Base-by-base conservation (phyloP, 23 tunicate species). In the Styela plicata region DNA sequence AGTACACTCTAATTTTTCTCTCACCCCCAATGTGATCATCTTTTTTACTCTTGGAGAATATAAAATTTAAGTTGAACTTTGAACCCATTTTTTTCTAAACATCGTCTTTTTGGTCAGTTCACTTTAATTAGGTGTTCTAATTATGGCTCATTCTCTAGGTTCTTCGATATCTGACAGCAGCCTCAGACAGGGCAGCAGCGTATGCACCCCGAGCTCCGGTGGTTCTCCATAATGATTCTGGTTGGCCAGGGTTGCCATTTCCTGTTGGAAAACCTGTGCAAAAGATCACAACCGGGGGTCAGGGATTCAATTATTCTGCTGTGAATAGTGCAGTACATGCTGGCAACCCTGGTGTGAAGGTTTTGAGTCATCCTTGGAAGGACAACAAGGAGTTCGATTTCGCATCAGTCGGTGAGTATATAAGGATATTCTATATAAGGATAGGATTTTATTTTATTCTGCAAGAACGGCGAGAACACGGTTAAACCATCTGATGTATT, bases 151-250 rank as follows among this genome's bases (percentile, higher is more conserved):
- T 31, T 71, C 17, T 31, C 17, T 17, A 71, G 77, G 34, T 30
- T 33, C 32, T 71, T 33, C 77, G 34, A 16, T 71, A 71, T 71
- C 36, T 71, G 34, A 71, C 37, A 71, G 77, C 77, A 17, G 77
- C 77, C 3, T 71, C 77, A 32, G 77, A 71, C 17, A 33, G 77
- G 5, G 34, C 77, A 33, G 7, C 34, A 32, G 77, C 77, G 5
- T 30, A 18, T 27, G 34, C 77, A 3, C 77, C 77, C 77, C 32
- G 37, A 18, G 71, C 71, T 25, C 71, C 71, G 19, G 71, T 67
- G 22, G 31, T 29, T 29, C 71, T 67, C 17, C 71, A 67, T 27
- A 67, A 29, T 67, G 71, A 67, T 67, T 27, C 31, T 27, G 71
- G 17, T 17, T 67, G 71, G 71, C 71, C 71, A 18, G 71, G 31